phyloP scores from a whole-genome alignment of 2,797 vertebrate genomes.

The Platyrinchus mystaceus region DNA sequence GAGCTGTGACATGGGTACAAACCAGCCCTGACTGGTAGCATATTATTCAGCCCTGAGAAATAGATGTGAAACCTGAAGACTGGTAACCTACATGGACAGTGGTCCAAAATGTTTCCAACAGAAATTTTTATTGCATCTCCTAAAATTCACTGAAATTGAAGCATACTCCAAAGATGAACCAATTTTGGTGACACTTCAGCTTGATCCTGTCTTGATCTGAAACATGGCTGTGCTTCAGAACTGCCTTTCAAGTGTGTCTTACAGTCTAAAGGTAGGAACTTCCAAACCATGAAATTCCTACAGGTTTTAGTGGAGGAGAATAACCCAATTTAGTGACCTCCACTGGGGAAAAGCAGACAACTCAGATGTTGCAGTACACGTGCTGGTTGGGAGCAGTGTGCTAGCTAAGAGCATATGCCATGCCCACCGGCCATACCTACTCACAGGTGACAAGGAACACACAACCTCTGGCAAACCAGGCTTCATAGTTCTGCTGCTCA shows the following conservation, averaged over 20 bases:
- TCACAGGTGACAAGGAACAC: neutral
- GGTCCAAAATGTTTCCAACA: neutral
- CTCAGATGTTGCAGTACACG: neutral
- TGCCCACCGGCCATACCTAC: neutral
- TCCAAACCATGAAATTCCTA: neutral
- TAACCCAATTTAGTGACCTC: neutral
- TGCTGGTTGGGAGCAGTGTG: neutral
- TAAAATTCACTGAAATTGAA: neutral
- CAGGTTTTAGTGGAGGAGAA: neutral
- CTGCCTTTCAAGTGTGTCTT: neutral
- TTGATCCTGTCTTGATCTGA: neutral
- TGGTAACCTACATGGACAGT: neutral
- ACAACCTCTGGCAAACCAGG: neutral
- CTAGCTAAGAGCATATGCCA: neutral
- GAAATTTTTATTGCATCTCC: neutral
- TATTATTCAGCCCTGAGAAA: neutral
- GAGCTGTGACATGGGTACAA: neutral
- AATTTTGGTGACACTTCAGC: neutral
- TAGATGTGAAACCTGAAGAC: neutral
- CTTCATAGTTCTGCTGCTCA: neutral
- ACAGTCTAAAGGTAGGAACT: neutral
- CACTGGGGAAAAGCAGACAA: neutral
- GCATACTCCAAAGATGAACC: neutral
- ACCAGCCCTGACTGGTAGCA: neutral
- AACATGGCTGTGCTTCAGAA: neutral